phyloP scores from a whole-genome alignment of 2,888 invertebrate species.

The Aspidiotus rigidus region DNA sequence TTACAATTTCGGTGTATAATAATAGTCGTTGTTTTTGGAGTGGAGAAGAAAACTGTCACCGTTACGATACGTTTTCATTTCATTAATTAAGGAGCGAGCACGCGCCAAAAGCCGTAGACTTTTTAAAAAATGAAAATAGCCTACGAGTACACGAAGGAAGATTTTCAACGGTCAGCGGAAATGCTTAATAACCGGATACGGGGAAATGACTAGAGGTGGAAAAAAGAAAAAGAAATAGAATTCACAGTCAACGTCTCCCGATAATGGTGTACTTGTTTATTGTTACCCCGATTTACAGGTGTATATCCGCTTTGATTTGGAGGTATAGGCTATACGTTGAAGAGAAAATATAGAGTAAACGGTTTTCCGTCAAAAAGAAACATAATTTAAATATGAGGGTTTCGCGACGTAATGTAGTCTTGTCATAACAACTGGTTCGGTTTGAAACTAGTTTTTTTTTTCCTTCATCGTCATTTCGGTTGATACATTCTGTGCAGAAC shows the following conservation, averaged over 20 bases:
- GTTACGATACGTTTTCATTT: too few relatives aligned
- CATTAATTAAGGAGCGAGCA: constrained; percentile 8
- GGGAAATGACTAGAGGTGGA: neutral
- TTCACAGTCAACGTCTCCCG: too few relatives aligned
- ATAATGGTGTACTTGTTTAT: too few relatives aligned
- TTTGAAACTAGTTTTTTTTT: too few relatives aligned
- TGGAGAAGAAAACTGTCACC: too few relatives aligned
- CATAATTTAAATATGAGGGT: neutral
- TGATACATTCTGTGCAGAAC: too few relatives aligned
- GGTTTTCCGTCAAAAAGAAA: constrained; percentile 11
- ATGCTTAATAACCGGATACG: constrained; percentile 27
- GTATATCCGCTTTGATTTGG: constrained; percentile 26
- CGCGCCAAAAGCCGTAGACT: constrained; percentile 15
- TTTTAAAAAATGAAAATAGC: constrained; percentile 4
- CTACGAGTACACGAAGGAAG: neutral
- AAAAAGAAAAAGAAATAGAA: neutral
- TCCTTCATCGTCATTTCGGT: too few relatives aligned
- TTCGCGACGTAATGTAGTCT: too few relatives aligned
- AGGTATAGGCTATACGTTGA: too few relatives aligned
- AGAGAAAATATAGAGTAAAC: neutral
- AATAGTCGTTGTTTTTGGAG: too few relatives aligned
- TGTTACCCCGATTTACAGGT: constrained; percentile 13
- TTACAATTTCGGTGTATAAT: too few relatives aligned
- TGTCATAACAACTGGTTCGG: too few relatives aligned
- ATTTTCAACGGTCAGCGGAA: constrained; percentile 29